phyloP scores from a whole-genome alignment of 2,113 vertebrate genomes.

The Holacanthus passer region DNA sequence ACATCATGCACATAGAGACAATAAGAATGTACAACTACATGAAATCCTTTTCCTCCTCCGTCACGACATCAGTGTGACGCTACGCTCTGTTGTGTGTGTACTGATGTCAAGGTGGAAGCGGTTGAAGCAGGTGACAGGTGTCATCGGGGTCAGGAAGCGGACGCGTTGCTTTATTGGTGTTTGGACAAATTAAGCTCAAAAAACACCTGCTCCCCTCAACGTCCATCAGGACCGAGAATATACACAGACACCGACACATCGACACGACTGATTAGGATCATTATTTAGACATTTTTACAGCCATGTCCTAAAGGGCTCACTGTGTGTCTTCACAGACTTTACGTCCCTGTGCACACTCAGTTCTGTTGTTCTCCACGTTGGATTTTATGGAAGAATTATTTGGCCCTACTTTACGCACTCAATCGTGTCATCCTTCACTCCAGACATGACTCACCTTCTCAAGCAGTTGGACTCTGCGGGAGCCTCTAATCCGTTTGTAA shows the following conservation, averaged over 20 bases:
- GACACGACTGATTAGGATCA: not conserved
- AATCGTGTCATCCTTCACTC: not conserved
- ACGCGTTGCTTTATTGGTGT: slow-evolving; percentile 9
- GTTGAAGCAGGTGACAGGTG: slow-evolving; percentile 16
- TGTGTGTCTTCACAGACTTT: not conserved
- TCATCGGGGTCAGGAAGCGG: not conserved
- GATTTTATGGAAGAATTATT: no score
- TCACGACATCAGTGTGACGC: not conserved
- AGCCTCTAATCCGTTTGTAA: slow-evolving; percentile 76
- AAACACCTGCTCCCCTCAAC: slow-evolving; percentile 12
- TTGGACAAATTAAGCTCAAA: not conserved
- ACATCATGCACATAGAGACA: not conserved
- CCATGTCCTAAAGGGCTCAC: no score
- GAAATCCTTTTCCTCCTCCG: not conserved
- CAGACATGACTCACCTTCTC: slow-evolving; percentile 75
- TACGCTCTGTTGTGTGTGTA: not conserved
- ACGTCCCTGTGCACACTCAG: not conserved
- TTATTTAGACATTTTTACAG: not conserved
- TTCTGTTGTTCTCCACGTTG: no score
- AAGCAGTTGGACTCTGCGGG: slow-evolving; percentile 48
- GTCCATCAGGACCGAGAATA: not conserved
- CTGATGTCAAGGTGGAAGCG: slow-evolving; percentile 10
- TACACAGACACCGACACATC: not conserved
- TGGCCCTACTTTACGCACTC: not conserved
- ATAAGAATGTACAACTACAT: no score